Conservation (phyloP, 2,797 vertebrate species). For the Hippopotamyrus pictus region DNA sequence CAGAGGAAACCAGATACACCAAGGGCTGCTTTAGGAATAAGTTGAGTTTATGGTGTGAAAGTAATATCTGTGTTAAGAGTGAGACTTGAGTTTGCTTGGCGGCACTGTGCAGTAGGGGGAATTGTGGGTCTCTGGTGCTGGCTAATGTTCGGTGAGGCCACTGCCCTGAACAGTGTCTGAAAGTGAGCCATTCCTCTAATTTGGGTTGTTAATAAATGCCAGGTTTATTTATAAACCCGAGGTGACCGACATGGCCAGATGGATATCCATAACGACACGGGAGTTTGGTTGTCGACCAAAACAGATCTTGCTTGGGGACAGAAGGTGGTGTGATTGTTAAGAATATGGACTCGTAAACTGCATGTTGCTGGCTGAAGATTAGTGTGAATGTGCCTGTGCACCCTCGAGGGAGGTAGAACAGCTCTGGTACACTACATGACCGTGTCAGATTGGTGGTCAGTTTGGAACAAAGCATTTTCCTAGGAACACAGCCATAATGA, state of each 20-base stretch:
- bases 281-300: not conserved
- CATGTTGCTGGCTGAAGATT: not conserved
- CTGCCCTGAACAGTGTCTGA: constrained; percentile 12
- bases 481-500: not conserved
- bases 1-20: not conserved
- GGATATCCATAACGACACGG: constrained; percentile 8
- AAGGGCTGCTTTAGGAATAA: constrained; percentile 18
- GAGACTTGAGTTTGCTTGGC: not conserved
- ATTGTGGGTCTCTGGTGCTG: constrained; percentile 2
- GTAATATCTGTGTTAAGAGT: not conserved
- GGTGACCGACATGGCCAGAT: constrained; percentile 4
- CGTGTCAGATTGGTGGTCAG: not conserved
- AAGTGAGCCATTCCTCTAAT: not conserved
- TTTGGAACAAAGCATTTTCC: not conserved
- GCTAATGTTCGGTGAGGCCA: not conserved
- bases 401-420: not conserved
- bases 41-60: constrained; percentile 17
- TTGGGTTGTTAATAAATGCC: not conserved
- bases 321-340: not conserved
- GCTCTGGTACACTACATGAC: not conserved
- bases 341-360: not conserved
- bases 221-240: not conserved
- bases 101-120: not conserved
- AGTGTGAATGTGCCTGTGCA: not conserved
- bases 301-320: not conserved